Evolutionary conservation across 2,113 vertebrate genomes (phyloP), one percentile per base, ranked within the genome.

Genomic region (Amphiprion percula): DNA sequence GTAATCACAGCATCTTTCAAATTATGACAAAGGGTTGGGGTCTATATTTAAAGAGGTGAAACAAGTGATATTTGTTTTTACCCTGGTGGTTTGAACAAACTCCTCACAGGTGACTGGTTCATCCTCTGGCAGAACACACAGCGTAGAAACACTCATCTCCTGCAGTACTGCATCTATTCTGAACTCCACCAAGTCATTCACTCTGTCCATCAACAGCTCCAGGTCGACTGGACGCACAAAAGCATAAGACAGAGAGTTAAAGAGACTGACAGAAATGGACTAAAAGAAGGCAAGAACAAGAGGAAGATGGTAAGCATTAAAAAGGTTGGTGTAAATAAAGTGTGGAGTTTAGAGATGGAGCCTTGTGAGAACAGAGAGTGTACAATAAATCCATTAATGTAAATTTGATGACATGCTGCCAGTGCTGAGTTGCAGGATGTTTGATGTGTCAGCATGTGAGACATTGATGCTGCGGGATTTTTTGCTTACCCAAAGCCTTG

Each of bases 111-210:
- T 94, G 49, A 96, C 84, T 0, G 96, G 96, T n/a, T 96, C 94
- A 2, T 95, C 95, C 21, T 95, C 93, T 52, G 98, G 97, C 15
- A 99, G 89, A 4, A 88, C 78, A 84, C 97, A 99, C 17, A 99
- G 94, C 0, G 81, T 88, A 1, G 84, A 87, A 1, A 26, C 37
- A 41, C 93, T 95, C 95, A 99, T 98, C 73, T 97, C 97, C 79
- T 96, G 96, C 59, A 99, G 90, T 1, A 97, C 83, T 2, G 95
- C 94, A 5, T 96, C 94, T 17, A 99, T 96, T 73, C 96, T 94
- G 86, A 97, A 98, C 90, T 97, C 96, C 71, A 97, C 88, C 90
- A 99, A 78, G 74, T 98, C 95, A 4, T 94, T 96, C 74, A 96
- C 95, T 70, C 87, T 92, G 93, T 97, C 94, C 65, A 98, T 86